Conservation (phyloP, 2,797 vertebrate genomes). For the Thripadectes ignobilis region DNA sequence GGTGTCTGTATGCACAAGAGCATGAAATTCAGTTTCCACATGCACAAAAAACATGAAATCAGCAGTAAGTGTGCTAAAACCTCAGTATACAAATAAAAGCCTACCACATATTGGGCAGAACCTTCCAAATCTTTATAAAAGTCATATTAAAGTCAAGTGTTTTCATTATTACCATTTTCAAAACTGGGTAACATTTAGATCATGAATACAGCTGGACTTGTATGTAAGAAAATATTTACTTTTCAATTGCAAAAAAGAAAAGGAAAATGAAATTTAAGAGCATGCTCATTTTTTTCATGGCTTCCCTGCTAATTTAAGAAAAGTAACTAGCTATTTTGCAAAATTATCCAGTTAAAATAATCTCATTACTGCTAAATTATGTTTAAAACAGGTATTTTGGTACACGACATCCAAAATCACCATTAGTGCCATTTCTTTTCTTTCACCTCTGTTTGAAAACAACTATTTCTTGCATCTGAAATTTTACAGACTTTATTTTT, state of each 20-base stretch:
- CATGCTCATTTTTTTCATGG: neutral
- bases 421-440: neutral
- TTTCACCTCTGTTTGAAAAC: neutral
- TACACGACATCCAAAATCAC: neutral
- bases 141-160: neutral
- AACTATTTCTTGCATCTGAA: neutral
- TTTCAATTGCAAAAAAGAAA: neutral
- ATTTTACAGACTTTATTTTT: neutral
- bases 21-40: fast-evolving
- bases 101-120: fast-evolving
- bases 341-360: neutral
- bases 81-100: neutral
- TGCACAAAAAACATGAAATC: neutral
- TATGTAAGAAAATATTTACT: neutral
- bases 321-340: neutral
- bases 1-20: neutral
- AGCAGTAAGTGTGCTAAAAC: neutral
- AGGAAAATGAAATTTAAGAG: neutral
- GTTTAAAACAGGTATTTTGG: neutral
- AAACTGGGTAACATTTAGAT: neutral
- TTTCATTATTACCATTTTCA: neutral
- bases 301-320: neutral
- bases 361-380: neutral
- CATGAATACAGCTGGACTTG: neutral
- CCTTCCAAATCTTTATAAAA: neutral